Percentiles rank a stretch among this genome's conserved stretches.
Evolutionary conservation across 64 coral and sea anemone genomes (phyloP).

Genomic region (Trachythela sp.): DNA sequence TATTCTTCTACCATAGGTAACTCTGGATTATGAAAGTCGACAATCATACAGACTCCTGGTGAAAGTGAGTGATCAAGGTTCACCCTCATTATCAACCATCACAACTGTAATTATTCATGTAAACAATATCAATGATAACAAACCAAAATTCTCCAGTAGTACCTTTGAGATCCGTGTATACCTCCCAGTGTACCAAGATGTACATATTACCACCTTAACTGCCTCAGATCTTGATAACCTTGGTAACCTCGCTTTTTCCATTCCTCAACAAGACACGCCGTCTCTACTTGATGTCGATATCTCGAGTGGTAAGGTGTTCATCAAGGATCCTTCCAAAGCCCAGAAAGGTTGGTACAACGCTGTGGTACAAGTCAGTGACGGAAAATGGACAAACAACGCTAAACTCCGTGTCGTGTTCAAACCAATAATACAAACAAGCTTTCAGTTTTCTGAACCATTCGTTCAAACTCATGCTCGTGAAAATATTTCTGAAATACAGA

Average conservation of each 20-base stretch:
- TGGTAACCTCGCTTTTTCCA: not conserved
- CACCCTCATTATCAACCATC: not conserved
- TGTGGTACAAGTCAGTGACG: not conserved
- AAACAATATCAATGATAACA: not conserved
- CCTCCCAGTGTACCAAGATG: not conserved
- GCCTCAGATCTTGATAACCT: not conserved
- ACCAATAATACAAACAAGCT: not conserved
- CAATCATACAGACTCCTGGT: not conserved
- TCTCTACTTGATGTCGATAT: not conserved
- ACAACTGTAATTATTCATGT: not conserved
- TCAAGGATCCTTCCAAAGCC: not conserved
- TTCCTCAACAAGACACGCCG: not conserved
- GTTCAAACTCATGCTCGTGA: not conserved
- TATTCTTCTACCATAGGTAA: not conserved
- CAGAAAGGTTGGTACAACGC: conserved; percentile 1
- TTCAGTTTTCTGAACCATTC: not conserved
- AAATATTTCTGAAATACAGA: not conserved
- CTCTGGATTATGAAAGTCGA: not conserved
- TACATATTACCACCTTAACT: conserved; percentile 1
- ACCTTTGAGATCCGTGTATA: not conserved
- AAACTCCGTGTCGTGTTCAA: conserved; percentile 6
- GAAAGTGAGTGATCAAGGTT: not conserved
- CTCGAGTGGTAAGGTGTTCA: not conserved
- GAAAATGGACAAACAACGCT: not conserved
- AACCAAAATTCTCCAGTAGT: not conserved